Evolutionary conservation across 2,797 vertebrate species (phyloP), one percentile per base, ranked within the genome.

Genomic region (Danio choprae): DNA sequence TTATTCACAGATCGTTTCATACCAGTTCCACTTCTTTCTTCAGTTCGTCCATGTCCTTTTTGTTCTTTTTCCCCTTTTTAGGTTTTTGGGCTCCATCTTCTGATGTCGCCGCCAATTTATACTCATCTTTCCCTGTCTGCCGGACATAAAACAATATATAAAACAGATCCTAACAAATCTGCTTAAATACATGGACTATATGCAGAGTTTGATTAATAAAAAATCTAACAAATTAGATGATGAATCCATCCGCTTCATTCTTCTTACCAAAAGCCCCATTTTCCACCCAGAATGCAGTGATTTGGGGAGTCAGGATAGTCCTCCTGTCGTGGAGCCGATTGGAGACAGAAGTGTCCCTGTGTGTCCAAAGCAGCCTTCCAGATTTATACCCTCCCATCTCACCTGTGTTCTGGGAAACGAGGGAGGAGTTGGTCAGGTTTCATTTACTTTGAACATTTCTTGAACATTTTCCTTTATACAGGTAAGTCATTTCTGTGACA

Each of bases 11-110:
- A 20, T 40, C 20, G 22, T 22, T 67, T 12, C 96, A 94, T 85
- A 98, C 97, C 96, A 99, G 87, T 22, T 93, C 86, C 0, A 98
- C 97, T 89, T 99, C 97, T 87, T 99, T 98, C 87, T 99, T 99
- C 79, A 98, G 92, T 0, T 98, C 97, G 0, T 98, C 97, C 95
- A 98, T 95, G 56, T 99, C 95, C 74, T 82, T 84, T 43, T 82
- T 20, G 6, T 43, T 76, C 50, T 60, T 78, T 89, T 86, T 96
- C 8, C 94, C 94, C 50, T 89, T 91, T 65, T 90, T 89, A 10
- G 89, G 87, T 53, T 94, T 96, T 15, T 89, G 94, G 4, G 92
- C 16, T 2, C 84, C 90, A 83, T 94, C 90, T 38, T 98, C 97
- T 0, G 97, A 96, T 3, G 96, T 96, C 0, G 97, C 92, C 0